Conservation (phyloP, 2,888 invertebrate genomes). For the Xestia c-nigrum region DNA sequence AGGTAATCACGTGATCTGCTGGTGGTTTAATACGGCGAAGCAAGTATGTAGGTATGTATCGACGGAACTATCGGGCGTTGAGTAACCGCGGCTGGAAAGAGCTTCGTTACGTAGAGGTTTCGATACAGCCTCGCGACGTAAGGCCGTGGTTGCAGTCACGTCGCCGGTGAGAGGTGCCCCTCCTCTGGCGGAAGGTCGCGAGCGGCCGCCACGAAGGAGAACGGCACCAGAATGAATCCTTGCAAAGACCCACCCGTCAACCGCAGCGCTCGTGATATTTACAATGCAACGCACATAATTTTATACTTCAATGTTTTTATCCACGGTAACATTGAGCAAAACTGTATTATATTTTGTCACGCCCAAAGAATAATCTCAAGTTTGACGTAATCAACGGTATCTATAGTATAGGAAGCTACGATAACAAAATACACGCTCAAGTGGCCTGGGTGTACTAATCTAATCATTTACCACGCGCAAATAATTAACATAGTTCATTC, state of each 20-base stretch:
- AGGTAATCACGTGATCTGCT: constrained; percentile 86
- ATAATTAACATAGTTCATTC: constrained; percentile 84
- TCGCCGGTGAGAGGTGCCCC: constrained; percentile 89
- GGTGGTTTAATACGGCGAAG: constrained; percentile 81
- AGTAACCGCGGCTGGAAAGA: constrained; percentile 88
- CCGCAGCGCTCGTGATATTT: constrained; percentile 67
- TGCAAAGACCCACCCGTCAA: constrained; percentile 80
- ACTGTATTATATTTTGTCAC: constrained; percentile 56
- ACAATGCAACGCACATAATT: constrained; percentile 69
- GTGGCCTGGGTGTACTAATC: constrained; percentile 77
- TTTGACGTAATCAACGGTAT: constrained; percentile 74
- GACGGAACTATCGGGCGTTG: constrained; percentile 88
- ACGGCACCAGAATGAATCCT: constrained; percentile 88
- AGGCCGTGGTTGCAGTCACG: constrained; percentile 90
- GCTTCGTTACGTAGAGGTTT: constrained; percentile 89
- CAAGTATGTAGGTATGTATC: constrained; percentile 83
- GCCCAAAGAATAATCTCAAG: constrained; percentile 53
- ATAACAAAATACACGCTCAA: constrained; percentile 78
- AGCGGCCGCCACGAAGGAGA: constrained; percentile 85
- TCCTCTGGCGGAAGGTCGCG: constrained; percentile 89
- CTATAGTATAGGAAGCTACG: constrained; percentile 73
- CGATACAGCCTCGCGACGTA: constrained; percentile 90
- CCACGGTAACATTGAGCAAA: constrained; percentile 50
- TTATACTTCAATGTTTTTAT: constrained; percentile 57
- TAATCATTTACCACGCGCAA: constrained; percentile 80